Conservation (phyloP, 1,140 invertebrate species). For the Chlorops oryzae region DNA sequence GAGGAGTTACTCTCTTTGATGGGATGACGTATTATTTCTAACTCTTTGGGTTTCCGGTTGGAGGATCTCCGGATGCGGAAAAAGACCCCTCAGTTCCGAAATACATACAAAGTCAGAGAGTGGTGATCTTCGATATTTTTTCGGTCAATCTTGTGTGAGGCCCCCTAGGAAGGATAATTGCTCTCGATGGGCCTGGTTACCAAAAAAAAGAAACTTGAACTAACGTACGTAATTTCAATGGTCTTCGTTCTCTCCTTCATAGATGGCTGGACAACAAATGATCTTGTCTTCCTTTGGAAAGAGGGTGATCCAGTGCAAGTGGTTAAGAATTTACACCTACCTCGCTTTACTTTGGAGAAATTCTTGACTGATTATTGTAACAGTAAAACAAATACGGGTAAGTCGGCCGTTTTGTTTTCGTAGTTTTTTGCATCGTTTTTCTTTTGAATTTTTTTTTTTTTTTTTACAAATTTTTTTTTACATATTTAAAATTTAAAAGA, state of each 20-base stretch:
- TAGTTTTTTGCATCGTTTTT: conserved; percentile 15
- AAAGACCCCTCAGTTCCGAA: too few species aligned
- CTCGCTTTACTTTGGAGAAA: conserved; percentile 87
- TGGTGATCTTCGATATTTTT: too few species aligned
- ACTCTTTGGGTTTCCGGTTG: too few species aligned
- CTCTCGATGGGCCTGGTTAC: too few species aligned
- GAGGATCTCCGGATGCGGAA: too few species aligned
- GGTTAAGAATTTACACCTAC: conserved; percentile 86
- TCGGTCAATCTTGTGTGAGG: too few species aligned
- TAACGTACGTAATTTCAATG: too few species aligned
- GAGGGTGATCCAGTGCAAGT: conserved; percentile 90
- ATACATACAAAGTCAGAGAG: too few species aligned
- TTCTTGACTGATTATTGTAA: conserved; percentile 90
- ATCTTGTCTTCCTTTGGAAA: conserved; percentile 91
- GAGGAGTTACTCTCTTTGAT: too few species aligned
- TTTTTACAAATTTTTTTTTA: conserved; percentile 10
- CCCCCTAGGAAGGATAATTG: too few species aligned
- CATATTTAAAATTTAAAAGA: conserved; percentile 6
- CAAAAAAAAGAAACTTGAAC: too few species aligned
- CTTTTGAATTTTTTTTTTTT: conserved; percentile 17
- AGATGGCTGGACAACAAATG: conserved; percentile 94
- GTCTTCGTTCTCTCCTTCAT: conserved; percentile 10
- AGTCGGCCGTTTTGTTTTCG: conserved; percentile 20
- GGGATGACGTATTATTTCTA: too few species aligned
- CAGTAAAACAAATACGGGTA: conserved; percentile 93